Evolutionary conservation across 1,140 invertebrate genomes (phyloP).

Genomic region (Aphis craccivora): DNA sequence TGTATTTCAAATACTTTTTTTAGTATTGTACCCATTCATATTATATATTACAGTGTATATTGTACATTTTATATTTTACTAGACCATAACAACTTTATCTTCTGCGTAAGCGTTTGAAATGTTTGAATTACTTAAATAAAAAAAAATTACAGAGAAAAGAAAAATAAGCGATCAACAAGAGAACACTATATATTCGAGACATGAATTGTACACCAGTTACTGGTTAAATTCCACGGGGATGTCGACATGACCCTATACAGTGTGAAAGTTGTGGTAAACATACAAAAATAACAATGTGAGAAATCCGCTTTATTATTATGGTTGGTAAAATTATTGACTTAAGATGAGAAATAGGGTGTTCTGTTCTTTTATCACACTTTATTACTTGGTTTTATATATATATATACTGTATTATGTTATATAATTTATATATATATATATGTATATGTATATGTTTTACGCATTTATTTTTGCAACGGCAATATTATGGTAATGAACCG

Average conservation of each 20-base stretch:
- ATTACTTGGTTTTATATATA: background rate
- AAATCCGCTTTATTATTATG: slow-evolving; percentile 23
- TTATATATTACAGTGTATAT: background rate
- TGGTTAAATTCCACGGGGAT: slow-evolving; percentile 30
- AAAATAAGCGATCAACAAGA: background rate
- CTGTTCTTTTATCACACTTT: background rate
- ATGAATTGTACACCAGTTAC: background rate
- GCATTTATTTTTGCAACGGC: slow-evolving; percentile 46
- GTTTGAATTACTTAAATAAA: background rate
- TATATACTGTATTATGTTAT: background rate
- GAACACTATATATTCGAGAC: background rate
- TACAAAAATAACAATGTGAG: slow-evolving; percentile 26
- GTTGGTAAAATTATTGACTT: background rate
- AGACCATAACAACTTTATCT: background rate
- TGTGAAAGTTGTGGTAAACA: background rate
- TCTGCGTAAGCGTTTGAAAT: background rate
- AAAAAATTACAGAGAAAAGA: background rate
- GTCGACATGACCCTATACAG: background rate
- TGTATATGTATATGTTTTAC: background rate
- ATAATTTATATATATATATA: too few relatives aligned
- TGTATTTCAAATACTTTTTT: background rate
- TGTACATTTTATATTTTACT: background rate
- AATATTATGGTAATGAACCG: slow-evolving; percentile 53
- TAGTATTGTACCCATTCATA: background rate
- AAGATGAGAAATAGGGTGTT: background rate